These are phyloP conservation scores for Eupithecia dodoneata DNA, from an alignment of 2,888 invertebrate genomes.

Conservation along the genomic window DNA sequence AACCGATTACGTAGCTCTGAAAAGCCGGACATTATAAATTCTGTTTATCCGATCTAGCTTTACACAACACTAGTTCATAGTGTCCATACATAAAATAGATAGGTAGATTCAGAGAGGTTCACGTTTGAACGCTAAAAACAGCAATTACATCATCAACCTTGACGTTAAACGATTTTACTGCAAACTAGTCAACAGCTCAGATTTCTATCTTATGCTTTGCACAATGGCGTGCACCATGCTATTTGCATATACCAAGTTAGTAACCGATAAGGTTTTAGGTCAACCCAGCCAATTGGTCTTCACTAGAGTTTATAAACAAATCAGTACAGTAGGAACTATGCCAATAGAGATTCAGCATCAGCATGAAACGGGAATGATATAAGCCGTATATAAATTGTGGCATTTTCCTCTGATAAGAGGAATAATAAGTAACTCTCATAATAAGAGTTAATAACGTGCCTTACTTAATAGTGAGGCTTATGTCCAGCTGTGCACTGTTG, in stretches of 20 bases:
- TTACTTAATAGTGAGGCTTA: no score
- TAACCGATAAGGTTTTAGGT: constrained; percentile 25
- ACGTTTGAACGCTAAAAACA: constrained; percentile 74
- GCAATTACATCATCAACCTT: constrained; percentile 83
- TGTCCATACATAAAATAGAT: constrained; percentile 32
- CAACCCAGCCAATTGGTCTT: constrained; percentile 9
- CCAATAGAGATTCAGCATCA: no score
- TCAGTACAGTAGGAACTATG: no score
- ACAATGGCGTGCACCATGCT: constrained; percentile 45
- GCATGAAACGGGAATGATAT: no score
- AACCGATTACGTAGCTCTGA: neutral
- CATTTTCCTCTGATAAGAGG: no score
- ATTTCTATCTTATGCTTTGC: constrained; percentile 55
- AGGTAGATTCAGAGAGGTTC: constrained; percentile 55
- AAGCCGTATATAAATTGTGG: no score
- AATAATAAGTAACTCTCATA: no score
- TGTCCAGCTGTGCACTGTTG: no score
- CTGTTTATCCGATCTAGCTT: neutral
- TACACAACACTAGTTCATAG: constrained; percentile 19
- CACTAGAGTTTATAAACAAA: neutral
- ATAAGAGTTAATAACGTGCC: no score
- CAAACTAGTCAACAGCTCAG: constrained; percentile 65
- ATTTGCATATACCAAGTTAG: constrained; percentile 26
- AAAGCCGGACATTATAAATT: neutral
- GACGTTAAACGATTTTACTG: constrained; percentile 61